Base-by-base conservation (phyloP, 2,888 invertebrate genomes). In the Dysmachus trigonus region DNA sequence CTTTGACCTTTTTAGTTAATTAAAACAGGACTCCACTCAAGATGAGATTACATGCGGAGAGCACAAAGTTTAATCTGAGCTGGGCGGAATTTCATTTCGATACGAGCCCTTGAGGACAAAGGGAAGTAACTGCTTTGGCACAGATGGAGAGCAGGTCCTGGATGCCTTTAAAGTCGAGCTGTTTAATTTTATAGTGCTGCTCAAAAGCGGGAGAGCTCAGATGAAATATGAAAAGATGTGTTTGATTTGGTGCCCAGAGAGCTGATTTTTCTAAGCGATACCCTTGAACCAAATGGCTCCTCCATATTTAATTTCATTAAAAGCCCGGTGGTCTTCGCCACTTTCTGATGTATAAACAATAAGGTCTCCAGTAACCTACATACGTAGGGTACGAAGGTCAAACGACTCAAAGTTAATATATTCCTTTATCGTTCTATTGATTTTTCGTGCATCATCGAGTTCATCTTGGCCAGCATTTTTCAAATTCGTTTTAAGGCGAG, bases 1-100 rank as follows among this genome's bases (percentile, higher is more conserved):
- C 86, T 87, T 86, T 87, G 87, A 87, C 86, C 87, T 85, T 77
- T 87, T 86, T 86, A 86, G 87, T 87, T 87, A 87, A 87, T 87
- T 87, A 86, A 85, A 85, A 87, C 77, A 76, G 81, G 84, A 87
- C 87, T 87, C 74, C 30, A 82, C 79, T 87, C 71, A 62, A 33
- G 82, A 82, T 41, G 31, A 47, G 83, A 72, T 83, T 83, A 72
- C 72, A 83, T 72, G 72, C 72, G 41, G 33, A 72, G 47, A 72
- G 41, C 38, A 72, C 72, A 83, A 83, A 83, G 38, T 72, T 83
- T 83, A 83, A 83, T 83, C 83, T 38, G 72, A 83, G 83, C 83
- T 72, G 72, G 83, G 83, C 33, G 81, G 33, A 81, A 81, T 81
- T 81, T 81, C 53, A 81, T 62, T 81, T 35, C 31, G 47, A 51